Base-by-base conservation (phyloP, 2,888 invertebrate species). In the Germaria angustata region DNA sequence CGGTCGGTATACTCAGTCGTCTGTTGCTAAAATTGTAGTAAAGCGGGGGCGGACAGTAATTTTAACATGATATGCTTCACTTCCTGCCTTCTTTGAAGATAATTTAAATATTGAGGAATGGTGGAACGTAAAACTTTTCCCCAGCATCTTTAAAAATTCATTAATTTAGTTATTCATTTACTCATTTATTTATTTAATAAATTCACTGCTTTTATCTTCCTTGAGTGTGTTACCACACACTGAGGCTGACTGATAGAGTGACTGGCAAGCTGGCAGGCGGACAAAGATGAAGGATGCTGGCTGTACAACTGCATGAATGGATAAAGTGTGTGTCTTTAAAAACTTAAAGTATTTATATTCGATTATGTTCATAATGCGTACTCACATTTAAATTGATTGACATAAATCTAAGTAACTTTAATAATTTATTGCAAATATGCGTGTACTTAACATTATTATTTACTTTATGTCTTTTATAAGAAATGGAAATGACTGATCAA, bases 341-440 rank as follows among this genome's bases (percentile, higher is more conserved):
- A 68, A 68, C 81, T 81, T 77, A 77, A 81, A 61, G 61, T 72
- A 81, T 78, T 71, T 81, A 78, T 77, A 57, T 77, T 72, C 81
- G 68, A 78, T 78, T 81, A 77, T 73, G 51, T 39, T 61, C 59
- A 57, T 55, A 22, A 76, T 59, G 63, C 65, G 75, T 51, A 49
- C 69, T 69, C 22, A 53, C 59, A 76, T 53, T 34, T 66, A 71
- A 66, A 11, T 59, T 71, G 41, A 80, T 53, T 66, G 44, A 59
- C 46, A 34, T 57, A 11, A 13, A 46, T 49, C 22, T 39, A 55
- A 34, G 17, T 46, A 36, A 15, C 24, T 49, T 17, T 61, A n/a
- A 17, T 71, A 17, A 39, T 28, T 51, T 36, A 36, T 65, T 49
- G 2, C 9, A 24, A n/a, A 11, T 24, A 41, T 15, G 28, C 22